Conservation (phyloP, 2,888 invertebrate genomes). For the Julus scanicus region DNA sequence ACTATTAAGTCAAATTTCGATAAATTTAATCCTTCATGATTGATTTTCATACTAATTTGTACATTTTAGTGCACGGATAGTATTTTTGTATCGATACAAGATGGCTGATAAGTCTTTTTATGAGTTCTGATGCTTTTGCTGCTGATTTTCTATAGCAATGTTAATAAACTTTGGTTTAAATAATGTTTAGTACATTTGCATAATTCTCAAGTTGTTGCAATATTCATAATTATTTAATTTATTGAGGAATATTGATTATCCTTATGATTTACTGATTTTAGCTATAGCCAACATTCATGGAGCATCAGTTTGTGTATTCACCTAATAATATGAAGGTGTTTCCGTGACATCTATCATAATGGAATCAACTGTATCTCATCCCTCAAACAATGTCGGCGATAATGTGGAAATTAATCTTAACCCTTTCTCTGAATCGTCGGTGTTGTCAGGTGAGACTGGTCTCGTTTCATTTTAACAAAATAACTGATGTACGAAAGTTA, state of each 20-base stretch:
- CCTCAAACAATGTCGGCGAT: not conserved
- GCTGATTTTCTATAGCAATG: no score
- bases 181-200: no score
- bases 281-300: not conserved
- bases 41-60: no score
- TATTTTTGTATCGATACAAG: no score
- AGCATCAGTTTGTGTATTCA: not conserved
- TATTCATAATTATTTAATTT: not conserved
- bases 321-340: slow-evolving; percentile 32
- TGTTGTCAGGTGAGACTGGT: not conserved
- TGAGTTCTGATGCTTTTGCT: no score
- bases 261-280: not conserved
- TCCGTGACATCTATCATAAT: not conserved
- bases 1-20: no score
- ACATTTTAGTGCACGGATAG: no score
- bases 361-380: not conserved
- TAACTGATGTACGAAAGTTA: not conserved
- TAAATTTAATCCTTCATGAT: no score
- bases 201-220: no score
- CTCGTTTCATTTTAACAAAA: not conserved
- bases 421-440: not conserved
- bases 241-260: not conserved
- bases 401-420: slow-evolving; percentile 1
- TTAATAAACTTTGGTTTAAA: no score
- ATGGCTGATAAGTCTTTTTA: no score